Evolutionary conservation across 1,140 invertebrate species (phyloP).

Genomic region (Plodia interpunctella): DNA sequence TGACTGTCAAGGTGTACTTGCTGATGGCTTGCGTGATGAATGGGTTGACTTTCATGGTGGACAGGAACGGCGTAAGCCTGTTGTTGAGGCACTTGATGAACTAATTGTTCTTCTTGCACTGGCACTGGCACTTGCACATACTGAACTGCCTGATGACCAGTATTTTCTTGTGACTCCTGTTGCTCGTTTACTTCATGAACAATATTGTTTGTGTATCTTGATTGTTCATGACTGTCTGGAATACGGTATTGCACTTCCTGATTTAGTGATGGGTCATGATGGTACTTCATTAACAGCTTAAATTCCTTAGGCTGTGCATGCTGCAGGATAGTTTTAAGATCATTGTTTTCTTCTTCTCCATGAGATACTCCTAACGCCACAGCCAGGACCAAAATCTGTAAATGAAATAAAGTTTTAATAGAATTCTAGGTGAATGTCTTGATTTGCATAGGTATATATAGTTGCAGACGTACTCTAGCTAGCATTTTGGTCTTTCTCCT

Average conservation of each 20-base stretch:
- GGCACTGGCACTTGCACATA: slow-evolving; percentile 25
- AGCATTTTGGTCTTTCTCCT: slow-evolving; percentile 69
- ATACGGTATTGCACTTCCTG: slow-evolving; percentile 41
- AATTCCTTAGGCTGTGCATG: slow-evolving; percentile 46
- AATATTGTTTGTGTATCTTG: slow-evolving; percentile 43
- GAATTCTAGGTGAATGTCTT: slow-evolving; percentile 6
- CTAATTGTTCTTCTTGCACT: slow-evolving; percentile 32
- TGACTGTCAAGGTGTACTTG: slow-evolving; percentile 24
- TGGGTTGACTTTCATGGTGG: slow-evolving; percentile 23
- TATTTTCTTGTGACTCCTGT: slow-evolving; percentile 44
- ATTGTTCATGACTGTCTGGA: slow-evolving; percentile 32
- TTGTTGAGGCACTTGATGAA: slow-evolving; percentile 32
- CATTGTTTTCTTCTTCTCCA: slow-evolving; percentile 47
- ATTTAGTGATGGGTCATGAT: slow-evolving; percentile 37
- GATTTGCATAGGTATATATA: slow-evolving; percentile 16
- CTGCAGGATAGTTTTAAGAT: slow-evolving; percentile 36
- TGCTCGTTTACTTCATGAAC: slow-evolving; percentile 36
- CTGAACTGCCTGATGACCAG: slow-evolving; percentile 28
- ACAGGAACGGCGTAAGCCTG: slow-evolving; percentile 32
- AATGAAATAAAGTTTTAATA: slow-evolving; percentile 23
- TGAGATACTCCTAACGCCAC: slow-evolving; percentile 32
- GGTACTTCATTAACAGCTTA: slow-evolving; percentile 22
- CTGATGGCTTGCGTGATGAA: background rate
- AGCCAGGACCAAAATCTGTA: slow-evolving; percentile 50
- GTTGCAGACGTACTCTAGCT: slow-evolving; percentile 51